Conservation (phyloP, 2,113 vertebrate genomes). For the Fulmarus glacialis region DNA sequence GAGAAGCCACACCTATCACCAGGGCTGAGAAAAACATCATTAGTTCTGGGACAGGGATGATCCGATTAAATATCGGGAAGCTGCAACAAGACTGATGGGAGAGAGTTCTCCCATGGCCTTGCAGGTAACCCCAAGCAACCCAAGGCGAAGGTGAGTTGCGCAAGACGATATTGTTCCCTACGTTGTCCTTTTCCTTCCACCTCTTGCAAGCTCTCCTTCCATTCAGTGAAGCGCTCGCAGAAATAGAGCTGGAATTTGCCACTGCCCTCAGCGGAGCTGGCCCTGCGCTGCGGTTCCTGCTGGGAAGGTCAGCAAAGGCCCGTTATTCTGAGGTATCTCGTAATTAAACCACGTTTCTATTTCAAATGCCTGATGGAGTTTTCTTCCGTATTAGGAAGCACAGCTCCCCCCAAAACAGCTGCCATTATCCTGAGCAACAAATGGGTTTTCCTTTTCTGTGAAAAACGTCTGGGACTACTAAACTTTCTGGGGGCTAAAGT, state of each 20-base stretch:
- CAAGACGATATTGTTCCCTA: neutral
- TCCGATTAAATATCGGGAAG: neutral
- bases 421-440: neutral
- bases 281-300: neutral
- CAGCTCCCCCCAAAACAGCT: neutral
- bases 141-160: accelerated
- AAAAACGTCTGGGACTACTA: neutral
- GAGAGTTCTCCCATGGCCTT: neutral
- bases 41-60: neutral
- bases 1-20: neutral
- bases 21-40: neutral
- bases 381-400: constrained; percentile 46
- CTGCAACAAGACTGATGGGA: neutral
- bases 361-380: neutral
- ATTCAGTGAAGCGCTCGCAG: neutral
- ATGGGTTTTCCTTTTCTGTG: neutral
- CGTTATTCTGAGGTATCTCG: neutral
- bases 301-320: neutral
- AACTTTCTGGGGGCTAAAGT: neutral
- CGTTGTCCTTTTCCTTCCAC: neutral
- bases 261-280: neutral
- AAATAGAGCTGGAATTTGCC: neutral
- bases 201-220: neutral
- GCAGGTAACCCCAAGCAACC: neutral
- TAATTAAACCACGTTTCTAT: neutral